Percentiles rank a stretch among this genome's conserved stretches.
phyloP scores from a whole-genome alignment of 2,797 vertebrate species.

The Etheostoma perlongum region DNA sequence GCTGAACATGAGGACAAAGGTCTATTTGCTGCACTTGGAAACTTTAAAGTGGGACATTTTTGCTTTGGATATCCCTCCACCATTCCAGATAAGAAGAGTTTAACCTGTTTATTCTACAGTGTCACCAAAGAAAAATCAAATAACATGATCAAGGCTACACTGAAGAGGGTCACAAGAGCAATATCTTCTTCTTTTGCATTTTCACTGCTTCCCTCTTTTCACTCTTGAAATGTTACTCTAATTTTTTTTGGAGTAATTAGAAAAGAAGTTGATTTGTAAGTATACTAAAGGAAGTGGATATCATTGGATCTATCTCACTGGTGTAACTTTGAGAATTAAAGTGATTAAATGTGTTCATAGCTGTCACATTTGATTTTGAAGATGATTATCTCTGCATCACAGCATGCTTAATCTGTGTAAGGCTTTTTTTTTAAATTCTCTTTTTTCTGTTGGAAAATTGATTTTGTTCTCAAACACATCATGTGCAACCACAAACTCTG shows the following conservation, averaged over 20 bases:
- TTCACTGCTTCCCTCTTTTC: background rate
- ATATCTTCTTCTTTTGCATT: background rate
- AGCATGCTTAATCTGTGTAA: background rate
- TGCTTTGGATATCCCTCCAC: background rate
- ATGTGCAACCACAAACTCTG: background rate
- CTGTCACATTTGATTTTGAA: background rate
- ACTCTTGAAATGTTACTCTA: background rate
- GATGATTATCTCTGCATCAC: background rate
- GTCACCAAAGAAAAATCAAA: background rate
- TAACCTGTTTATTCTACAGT: background rate
- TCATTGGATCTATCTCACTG: background rate
- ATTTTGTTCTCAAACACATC: background rate
- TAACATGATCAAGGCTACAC: background rate
- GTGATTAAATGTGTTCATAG: background rate
- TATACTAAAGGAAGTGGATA: background rate
- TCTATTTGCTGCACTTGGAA: slow-evolving; percentile 5
- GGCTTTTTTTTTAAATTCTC: background rate
- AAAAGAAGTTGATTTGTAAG: background rate
- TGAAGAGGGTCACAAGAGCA: background rate
- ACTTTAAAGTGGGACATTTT: slow-evolving; percentile 1
- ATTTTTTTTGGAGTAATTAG: background rate
- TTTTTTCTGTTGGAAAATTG: background rate
- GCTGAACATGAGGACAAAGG: slow-evolving; percentile 35
- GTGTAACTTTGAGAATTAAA: background rate
- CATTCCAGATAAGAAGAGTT: background rate